Base-by-base conservation (phyloP, 1,140 invertebrate species). In the Pomacea maculata region DNA sequence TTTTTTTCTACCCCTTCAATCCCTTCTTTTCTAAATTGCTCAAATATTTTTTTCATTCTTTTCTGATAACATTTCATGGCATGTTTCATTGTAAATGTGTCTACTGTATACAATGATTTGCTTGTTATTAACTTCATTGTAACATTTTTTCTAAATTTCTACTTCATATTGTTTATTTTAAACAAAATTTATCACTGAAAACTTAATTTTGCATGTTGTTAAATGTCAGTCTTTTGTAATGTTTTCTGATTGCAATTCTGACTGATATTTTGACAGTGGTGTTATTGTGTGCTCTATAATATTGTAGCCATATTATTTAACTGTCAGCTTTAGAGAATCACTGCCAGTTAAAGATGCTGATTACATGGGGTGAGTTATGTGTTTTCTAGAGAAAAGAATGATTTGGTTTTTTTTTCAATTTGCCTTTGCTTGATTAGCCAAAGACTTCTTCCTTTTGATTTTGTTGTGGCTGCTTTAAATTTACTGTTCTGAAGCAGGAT, bases 341-440 rank as follows among this genome's bases (percentile, higher is more conserved):
- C 21, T 29, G 19, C 14, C 14, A 70, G 67, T 67, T 9, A 45
- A 70, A 78, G 67, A 78, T n/a, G 19, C 52, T 21, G 77, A 78
- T n/a, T 71, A 45, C 67, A n/a, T 67, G 65, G 67, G 77, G 77
- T 78, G 77, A 78, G 77, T 78, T 57, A 25, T n/a, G 11, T 70
- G 21, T 70, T 70, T 70, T 70, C 21, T 34, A 15, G 11, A 70
- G 10, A 15, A 34, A 19, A n/a, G n/a, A 65, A 65, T n/a, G 67
- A 70, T 70, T 12, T 25, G 25, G 25, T 25, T 25, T 25, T 70
- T n/a, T 34, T 12, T 70, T 70, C 29, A 12, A 11, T 70, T 70
- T 12, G 12, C 21, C 10, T 34, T 25, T n/a, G 21, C 29, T 70
- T 70, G 11, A 12, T n/a, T 70, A 15, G 67, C 67, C 11, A 70